Base-by-base conservation (phyloP, 2,888 invertebrate species). In the Amblyjoppa proteus region DNA sequence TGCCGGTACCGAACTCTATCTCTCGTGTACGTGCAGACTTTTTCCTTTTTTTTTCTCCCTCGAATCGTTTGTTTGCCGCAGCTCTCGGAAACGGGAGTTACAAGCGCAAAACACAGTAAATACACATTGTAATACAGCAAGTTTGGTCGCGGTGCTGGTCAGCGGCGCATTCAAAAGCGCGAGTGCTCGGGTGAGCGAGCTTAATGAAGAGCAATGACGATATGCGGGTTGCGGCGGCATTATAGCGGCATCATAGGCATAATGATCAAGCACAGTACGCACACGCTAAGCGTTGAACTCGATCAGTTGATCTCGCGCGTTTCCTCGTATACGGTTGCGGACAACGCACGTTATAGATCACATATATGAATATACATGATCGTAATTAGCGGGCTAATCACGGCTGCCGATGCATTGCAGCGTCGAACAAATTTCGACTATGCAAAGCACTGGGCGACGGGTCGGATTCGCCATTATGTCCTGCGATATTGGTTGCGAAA, bases 241-340 rank as follows among this genome's bases (percentile, higher is more conserved):
- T 61, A 49, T 38, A 70, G 51, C 75, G 78, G 74, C 81, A 74
- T 74, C 84, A 81, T 77, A 73, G 81, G 79, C 75, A 76, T 73
- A 85, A 82, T 85, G 76, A 82, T 69, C 71, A 85, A 85, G 79
- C 85, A 80, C 38, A 80, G 45, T 49, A 85, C 75, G 82, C 75
- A 81, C 75, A 70, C 64, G 71, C 56, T 78, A 81, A 84, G 78
- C 81, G 66, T 76, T 76, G 82, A 85, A 79, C 70, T 71, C 82
- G 79, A 85, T 85, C 70, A 79, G 82, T 85, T 75, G 71, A 71
- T 74, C 79, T 73, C 76, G 58, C 76, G 56, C 68, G 79, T 73
- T 79, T 51, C 28, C 16, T 6, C 45, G 45, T 49, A 38, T 64
- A 61, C 16, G 71, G 41, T 77, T 25, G 56, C 49, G 53, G 49